Base-by-base conservation (phyloP, 2,113 vertebrate species). In the Rallus limicola region DNA sequence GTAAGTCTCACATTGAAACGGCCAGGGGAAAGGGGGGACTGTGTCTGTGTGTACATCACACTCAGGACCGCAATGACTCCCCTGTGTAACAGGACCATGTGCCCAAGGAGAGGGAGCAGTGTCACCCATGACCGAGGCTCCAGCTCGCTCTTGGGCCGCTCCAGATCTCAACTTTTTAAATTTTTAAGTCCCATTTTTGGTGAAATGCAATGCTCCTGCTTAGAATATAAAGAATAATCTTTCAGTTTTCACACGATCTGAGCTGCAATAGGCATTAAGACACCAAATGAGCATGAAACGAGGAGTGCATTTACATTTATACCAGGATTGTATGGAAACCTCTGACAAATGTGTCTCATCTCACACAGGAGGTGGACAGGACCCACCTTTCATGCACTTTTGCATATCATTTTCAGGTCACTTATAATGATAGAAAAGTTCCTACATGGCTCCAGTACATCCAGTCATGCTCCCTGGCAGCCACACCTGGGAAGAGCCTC, bases 91-190 rank as follows among this genome's bases (percentile, higher is more conserved):
- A 36, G 28, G 25, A 4, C 40, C 71, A 2, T 0, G 4, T 16
- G 44, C 60, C 50, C 44, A 53, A 12, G 46, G 60, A 17, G 11
- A 18, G 4, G 48, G 48, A 48, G 1, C 1, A 56, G n/a, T 33
- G 16, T 21, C 17, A 36, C 46, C 55, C 23, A 4, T 1, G 29
- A 53, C 10, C 1, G 1, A 65, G 29, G 53, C 72, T 50, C 48
- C 1, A 1, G 28, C 42, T 58, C 8, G 1, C 26, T 3, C 70
- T 6, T 24, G 11, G 58, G 52, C 23, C 0, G 0, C 40, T 59
- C 36, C 67, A 58, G 16, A 40, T 9, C 26, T 16, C 42, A 28
- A 62, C 15, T 48, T 31, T 9, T 10, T 9, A 16, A 16, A 26
- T 2, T 68, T 67, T 48, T 26, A 5, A 20, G 3, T 48, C 3